phyloP scores from a whole-genome alignment of 2,113 vertebrate genomes.

The Prinia subflava region DNA sequence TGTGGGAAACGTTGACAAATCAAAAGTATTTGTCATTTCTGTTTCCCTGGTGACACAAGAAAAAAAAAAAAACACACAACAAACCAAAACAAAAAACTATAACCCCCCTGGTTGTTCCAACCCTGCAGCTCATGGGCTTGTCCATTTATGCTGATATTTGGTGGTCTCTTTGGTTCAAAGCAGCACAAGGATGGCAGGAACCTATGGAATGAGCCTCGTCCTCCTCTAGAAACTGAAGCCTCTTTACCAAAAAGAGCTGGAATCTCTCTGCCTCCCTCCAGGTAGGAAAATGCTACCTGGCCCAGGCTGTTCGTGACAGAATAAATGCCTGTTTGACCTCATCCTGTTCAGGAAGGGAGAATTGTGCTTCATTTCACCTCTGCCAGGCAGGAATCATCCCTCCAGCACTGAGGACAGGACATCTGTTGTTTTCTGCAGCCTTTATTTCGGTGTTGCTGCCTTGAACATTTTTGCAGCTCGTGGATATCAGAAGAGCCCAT shows the following conservation, averaged over 20 bases:
- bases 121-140: background rate
- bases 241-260: background rate
- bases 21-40: constrained; percentile 27
- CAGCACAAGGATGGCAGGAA: background rate
- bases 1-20: background rate
- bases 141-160: background rate
- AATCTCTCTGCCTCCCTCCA: background rate
- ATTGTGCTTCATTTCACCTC: background rate
- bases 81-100: background rate
- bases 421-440: background rate
- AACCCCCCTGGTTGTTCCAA: background rate
- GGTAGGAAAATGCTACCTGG: background rate
- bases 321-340: background rate
- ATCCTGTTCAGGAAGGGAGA: background rate
- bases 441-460: background rate
- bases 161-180: background rate
- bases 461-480: background rate
- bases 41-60: constrained; percentile 40
- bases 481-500: background rate
- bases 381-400: background rate
- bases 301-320: background rate
- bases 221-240: background rate
- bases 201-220: background rate
- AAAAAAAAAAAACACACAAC: background rate
- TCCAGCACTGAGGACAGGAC: background rate